Evolutionary conservation across 2,113 vertebrate species (phyloP), one percentile per base, ranked within the genome.

Genomic region (Vimba vimba): DNA sequence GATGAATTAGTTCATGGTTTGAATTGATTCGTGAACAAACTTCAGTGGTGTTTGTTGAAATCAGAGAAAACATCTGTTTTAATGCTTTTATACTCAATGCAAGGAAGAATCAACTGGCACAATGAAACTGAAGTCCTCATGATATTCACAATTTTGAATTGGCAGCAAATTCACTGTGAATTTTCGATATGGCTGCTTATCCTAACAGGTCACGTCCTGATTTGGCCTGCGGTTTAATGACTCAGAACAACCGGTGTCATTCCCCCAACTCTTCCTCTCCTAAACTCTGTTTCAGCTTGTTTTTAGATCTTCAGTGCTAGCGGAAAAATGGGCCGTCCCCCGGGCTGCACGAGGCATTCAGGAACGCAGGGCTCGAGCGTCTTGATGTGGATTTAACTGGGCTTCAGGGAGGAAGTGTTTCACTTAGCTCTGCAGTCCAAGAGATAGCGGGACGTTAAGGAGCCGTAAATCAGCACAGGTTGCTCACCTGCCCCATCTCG

Each of bases 331-430:
- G 21, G 17, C 11, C 5, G 30, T 82, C 55, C 86, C 82, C 36
- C 71, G 68, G 88, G 86, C 71, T 47, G 62, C 83, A 25, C 62
- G 25, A 87, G 83, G 73, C 83, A 60, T 25, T 89, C 47, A 69
- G 84, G 69, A 83, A 85, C 73, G 73, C 81, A 62, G 39, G 25
- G 60, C 87, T 85, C 79, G 39, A 57, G 66, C 69, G 75, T 77
- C 88, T 83, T 84, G 84, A 91, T 90, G 85, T 89, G 81, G 66
- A 86, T 90, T 91, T 91, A 91, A 91, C 86, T 90, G 79, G 86
- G 62, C 90, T 69, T 89, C 45, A 33, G 90, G 90, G 91, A 91
- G 91, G 91, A 91, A 91, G 90, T 88, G 84, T 90, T 89, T 91
- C 86, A 86, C 88, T 89, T 89, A 87, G 88, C 83, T 64, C 76